phyloP scores from a whole-genome alignment of 1,140 invertebrate species.

The Polypedilum vanderplanki region DNA sequence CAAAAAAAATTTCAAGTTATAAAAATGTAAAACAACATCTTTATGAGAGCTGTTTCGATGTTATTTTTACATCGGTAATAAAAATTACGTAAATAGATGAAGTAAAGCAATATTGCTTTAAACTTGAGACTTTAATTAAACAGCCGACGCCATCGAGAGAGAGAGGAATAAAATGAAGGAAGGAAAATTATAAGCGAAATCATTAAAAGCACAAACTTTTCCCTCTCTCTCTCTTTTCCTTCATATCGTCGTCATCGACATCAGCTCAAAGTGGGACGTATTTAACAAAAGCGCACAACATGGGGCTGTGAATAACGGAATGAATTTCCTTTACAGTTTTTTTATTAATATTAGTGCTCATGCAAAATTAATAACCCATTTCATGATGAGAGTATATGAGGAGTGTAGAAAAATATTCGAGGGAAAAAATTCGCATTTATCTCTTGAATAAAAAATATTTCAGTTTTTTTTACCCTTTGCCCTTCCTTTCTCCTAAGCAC shows the following conservation, averaged over 20 bases:
- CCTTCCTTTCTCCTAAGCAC: too few relatives aligned
- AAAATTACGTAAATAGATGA: conserved; percentile 19
- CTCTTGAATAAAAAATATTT: too few relatives aligned
- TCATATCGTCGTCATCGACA: neutral
- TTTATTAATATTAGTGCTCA: neutral
- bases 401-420: too few relatives aligned
- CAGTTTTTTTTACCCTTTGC: too few relatives aligned
- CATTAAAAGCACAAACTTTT: conserved; percentile 2
- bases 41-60: conserved; percentile 20
- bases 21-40: conserved; percentile 20
- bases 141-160: conserved; percentile 1
- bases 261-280: neutral
- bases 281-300: neutral
- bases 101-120: neutral
- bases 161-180: neutral
- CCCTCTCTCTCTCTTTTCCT: neutral
- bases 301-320: neutral
- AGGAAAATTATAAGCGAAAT: neutral
- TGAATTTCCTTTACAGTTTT: neutral
- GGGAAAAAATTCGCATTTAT: too few relatives aligned
- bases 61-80: neutral
- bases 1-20: neutral
- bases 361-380: conserved; percentile 27
- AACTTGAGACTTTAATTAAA: conserved; percentile 15
- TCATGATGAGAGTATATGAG: neutral